Percentiles rank a stretch among this genome's conserved stretches.
Evolutionary conservation across 2,888 invertebrate species (phyloP).

Genomic region (Eupithecia centaureata): DNA sequence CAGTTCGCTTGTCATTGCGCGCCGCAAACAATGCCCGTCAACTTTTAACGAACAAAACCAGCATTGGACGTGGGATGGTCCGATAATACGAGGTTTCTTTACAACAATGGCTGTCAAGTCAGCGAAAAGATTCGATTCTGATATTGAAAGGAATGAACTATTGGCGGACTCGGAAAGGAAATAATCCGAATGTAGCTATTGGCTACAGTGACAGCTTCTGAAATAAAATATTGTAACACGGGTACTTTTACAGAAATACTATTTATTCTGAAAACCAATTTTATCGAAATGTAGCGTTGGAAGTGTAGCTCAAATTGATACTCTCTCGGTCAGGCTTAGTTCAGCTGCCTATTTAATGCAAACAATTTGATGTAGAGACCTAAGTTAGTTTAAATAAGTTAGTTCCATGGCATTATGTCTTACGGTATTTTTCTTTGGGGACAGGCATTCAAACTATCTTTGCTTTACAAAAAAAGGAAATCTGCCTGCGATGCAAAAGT

Average conservation of each 20-base stretch:
- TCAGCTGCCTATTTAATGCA: too few species aligned
- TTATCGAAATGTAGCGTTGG: background rate
- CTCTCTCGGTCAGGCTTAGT: too few species aligned
- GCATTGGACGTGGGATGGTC: slow-evolving; percentile 35
- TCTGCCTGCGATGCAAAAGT: too few species aligned
- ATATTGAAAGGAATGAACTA: slow-evolving; percentile 17
- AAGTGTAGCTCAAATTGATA: too few species aligned
- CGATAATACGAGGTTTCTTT: slow-evolving; percentile 32
- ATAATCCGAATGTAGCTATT: background rate
- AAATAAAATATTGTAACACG: background rate
- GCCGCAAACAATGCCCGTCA: slow-evolving; percentile 37
- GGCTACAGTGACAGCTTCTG: background rate
- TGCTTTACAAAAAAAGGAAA: too few species aligned
- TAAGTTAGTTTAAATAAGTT: too few species aligned
- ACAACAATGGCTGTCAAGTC: slow-evolving; percentile 30
- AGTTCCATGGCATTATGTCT: too few species aligned
- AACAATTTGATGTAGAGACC: too few species aligned
- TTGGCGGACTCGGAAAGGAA: slow-evolving; percentile 3
- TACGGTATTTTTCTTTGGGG: too few species aligned
- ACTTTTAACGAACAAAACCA: slow-evolving; percentile 34
- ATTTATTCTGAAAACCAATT: background rate
- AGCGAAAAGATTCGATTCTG: slow-evolving; percentile 20
- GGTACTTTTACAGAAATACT: background rate
- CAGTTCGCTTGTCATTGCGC: slow-evolving; percentile 34
- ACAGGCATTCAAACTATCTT: too few species aligned